Conservation (phyloP, 1,140 invertebrate genomes). For the Drosophila quadrilineata region DNA sequence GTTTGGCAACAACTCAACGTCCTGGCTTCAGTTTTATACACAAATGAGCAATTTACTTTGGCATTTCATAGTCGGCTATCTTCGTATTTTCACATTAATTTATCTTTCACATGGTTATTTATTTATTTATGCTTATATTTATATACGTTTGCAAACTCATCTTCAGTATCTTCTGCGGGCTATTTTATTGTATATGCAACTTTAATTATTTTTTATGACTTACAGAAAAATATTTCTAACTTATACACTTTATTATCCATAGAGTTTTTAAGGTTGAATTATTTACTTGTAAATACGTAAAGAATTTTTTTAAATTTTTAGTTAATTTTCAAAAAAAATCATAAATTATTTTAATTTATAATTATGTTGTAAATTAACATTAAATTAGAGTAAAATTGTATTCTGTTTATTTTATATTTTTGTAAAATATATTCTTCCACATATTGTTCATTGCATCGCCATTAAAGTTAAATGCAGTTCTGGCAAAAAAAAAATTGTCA, state of each 20-base stretch:
- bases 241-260: too few relatives aligned
- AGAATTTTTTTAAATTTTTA: too few relatives aligned
- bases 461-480: constrained; percentile 40
- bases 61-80: constrained; percentile 37
- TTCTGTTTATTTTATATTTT: too few relatives aligned
- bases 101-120: constrained; percentile 12
- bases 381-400: too few relatives aligned
- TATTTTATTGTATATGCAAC: not conserved
- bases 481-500: constrained; percentile 20
- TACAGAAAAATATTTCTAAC: too few relatives aligned
- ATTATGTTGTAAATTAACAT: too few relatives aligned
- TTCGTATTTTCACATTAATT: constrained; percentile 33
- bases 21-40: constrained; percentile 39
- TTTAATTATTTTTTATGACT: constrained; percentile 4
- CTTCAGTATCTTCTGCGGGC: not conserved
- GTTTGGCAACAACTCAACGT: constrained; percentile 37
- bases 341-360: too few relatives aligned
- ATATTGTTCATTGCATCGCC: not conserved
- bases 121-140: constrained; percentile 9
- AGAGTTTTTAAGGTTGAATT: too few relatives aligned
- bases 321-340: too few relatives aligned
- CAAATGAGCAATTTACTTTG: constrained; percentile 68
- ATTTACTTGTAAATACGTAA: too few relatives aligned
- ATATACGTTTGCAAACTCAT: not conserved
- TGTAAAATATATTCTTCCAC: too few relatives aligned